Base-by-base conservation (phyloP, 2,797 vertebrate genomes). In the Halcyon chelicuti region DNA sequence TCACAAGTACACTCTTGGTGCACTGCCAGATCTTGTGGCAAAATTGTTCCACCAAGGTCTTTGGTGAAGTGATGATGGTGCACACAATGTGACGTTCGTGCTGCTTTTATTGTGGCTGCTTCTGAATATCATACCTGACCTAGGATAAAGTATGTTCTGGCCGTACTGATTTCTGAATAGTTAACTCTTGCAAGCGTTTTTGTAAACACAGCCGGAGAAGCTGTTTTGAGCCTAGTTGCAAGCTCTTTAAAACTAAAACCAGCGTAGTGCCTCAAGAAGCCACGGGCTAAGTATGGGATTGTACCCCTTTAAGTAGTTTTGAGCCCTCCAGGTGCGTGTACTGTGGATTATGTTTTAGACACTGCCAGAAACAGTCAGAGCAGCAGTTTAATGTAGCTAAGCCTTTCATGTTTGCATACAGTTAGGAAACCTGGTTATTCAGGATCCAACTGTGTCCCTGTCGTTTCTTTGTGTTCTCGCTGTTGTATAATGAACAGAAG, bases 391-490 rank as follows among this genome's bases (percentile, higher is more conserved):
- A 76, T 31, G 28, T 84, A 79, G 55, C 88, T 90, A 79, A 88
- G 79, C 52, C 63, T 95, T 86, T 86, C 22, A 5, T 93, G 88
- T 97, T 94, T 95, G 60, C 85, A 86, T 44, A 86, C 80, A 94
- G 82, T 62, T 81, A 81, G 76, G 76, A 94, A 96, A 94, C 77
- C 60, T 86, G 85, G 94, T 90, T 97, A 81, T 90, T 94, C 63
- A n/a, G 82, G 73, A 86, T 94, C 94, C 90, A 86, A 18, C 93
- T 94, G 91, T 61, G 91, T 90, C 84, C 84, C 74, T 10, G 31
- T 78, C 2, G 0, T 79, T 96, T 82, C 79, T 82, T 31, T 19
- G 0, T 86, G 85, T 81, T 91, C 89, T 91, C 91, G 93, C 91
- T 94, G 94, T 57, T 90, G 76, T 91, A 66, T 88, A 94, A 94